phyloP scores from a whole-genome alignment of 2,797 vertebrate species.

The Hydrolagus colliei region DNA sequence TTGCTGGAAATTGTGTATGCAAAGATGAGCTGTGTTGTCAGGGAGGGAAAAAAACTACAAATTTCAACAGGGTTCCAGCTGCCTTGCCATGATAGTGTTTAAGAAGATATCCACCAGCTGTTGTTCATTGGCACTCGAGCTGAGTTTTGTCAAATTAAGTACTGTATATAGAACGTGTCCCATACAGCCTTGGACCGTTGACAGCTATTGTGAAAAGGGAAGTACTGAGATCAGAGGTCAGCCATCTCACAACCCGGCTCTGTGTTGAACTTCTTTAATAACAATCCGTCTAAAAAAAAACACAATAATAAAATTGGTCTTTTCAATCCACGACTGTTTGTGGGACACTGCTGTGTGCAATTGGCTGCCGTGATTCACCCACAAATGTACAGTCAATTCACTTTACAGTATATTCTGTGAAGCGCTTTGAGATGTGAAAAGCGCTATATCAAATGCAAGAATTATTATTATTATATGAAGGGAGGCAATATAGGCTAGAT shows the following conservation, averaged over 20 bases:
- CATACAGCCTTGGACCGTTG: background rate
- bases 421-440: too few species aligned
- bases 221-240: background rate
- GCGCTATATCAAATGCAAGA: too few species aligned
- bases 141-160: constrained; percentile 22
- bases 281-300: too few species aligned
- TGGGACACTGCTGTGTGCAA: too few species aligned
- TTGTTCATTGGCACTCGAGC: background rate
- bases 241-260: background rate
- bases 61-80: background rate
- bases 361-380: too few species aligned
- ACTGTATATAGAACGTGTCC: background rate
- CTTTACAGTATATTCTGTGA: too few species aligned
- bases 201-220: background rate
- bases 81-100: background rate
- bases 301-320: too few species aligned
- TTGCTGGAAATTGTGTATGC: background rate
- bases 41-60: background rate
- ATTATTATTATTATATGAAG: too few species aligned
- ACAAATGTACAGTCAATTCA: too few species aligned
- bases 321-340: too few species aligned
- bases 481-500: too few species aligned
- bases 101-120: background rate
- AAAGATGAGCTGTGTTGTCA: background rate
- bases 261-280: background rate